Percentiles rank a stretch among this genome's conserved stretches.
These are phyloP conservation scores for Macrocentrus cingulum DNA, from an alignment of 1,140 invertebrate genomes.

Conservation along the genomic window DNA sequence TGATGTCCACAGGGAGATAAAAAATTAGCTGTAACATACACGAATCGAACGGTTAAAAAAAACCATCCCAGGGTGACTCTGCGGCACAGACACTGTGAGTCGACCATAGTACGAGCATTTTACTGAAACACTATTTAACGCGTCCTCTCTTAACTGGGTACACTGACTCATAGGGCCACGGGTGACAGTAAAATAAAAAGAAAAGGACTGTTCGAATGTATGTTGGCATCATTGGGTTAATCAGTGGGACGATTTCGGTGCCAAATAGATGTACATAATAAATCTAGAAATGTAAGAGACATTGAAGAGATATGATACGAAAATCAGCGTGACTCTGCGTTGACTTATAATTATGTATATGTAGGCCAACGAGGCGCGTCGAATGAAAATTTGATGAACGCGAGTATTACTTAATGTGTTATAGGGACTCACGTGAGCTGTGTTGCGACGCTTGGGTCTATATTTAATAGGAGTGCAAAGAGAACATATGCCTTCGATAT, in stretches of 20 bases:
- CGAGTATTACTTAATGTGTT: slow-evolving; percentile 7
- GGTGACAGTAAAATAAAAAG: slow-evolving; percentile 6
- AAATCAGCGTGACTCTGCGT: slow-evolving; percentile 27
- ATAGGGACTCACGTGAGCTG: slow-evolving; percentile 38
- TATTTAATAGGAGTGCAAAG: slow-evolving; percentile 17
- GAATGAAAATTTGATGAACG: neutral
- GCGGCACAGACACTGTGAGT: slow-evolving; percentile 42
- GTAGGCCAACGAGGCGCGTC: slow-evolving; percentile 5
- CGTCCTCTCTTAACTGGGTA: slow-evolving; percentile 12
- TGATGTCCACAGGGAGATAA: neutral
- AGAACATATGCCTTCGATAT: slow-evolving; percentile 28
- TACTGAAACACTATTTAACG: slow-evolving; percentile 22
- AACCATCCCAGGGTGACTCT: slow-evolving; percentile 33
- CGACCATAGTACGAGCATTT: slow-evolving; percentile 25
- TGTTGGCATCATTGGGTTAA: slow-evolving; percentile 33
- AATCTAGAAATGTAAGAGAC: slow-evolving; percentile 46
- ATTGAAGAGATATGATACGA: slow-evolving; percentile 19
- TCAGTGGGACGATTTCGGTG: slow-evolving; percentile 43
- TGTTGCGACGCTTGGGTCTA: slow-evolving; percentile 40
- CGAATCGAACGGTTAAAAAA: slow-evolving; percentile 17
- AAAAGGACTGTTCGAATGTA: slow-evolving; percentile 13
- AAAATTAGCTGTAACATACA: slow-evolving; percentile 12
- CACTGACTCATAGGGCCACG: neutral
- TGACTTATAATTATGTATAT: slow-evolving; percentile 2
- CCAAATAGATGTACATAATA: slow-evolving; percentile 58